Base-by-base conservation (phyloP, 2,797 vertebrate species). In the Ctenopoma multispine region DNA sequence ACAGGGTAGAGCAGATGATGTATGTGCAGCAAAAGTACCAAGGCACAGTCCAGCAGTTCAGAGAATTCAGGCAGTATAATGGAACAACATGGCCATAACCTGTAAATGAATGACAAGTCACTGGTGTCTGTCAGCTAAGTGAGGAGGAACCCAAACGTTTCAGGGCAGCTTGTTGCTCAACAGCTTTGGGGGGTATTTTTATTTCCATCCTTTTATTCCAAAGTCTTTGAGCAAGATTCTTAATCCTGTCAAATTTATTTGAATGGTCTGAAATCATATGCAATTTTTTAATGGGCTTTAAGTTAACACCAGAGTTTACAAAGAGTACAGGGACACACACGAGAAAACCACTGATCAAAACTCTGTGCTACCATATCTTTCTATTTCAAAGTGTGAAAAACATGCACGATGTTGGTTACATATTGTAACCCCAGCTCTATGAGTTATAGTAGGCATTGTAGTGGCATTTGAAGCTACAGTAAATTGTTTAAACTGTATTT, bases 21-120 rank as follows among this genome's bases (percentile, higher is more conserved):
- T 15, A 59, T 47, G 65, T 50, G 21, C 38, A 43, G 41, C 27
- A 20, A 44, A 67, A 66, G 41, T 12, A 57, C 44, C 49, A 34
- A 27, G 18, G 67, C 9, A 11, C 18, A 13, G 41, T 44, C 36
- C 5, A 21, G 9, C 34, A 56, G 12, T 46, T 64, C 53, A 49
- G 6, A 40, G 44, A 46, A 61, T 7, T 31, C 13, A 27, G 15
- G 23, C 20, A 15, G n/a, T 61, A 23, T 5, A 62, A 41, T 4
- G 8, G 13, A 34, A 23, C 3, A 6, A 13, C 46, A 24, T 2
- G 29, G 8, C 27, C 15, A 18, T 61, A 13, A 50, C 5, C 6
- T 18, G 41, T 3, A n/a, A 51, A 9, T 47, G 4, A 41, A 11
- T 38, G 36, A 46, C 49, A 13, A 5, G 34, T 43, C 9, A 18